A percentile compares a stretch with the other conserved stretches of the same genome.
Conservation (phyloP, 2,888 invertebrate genomes). For the Cremastobaeus sp. region DNA sequence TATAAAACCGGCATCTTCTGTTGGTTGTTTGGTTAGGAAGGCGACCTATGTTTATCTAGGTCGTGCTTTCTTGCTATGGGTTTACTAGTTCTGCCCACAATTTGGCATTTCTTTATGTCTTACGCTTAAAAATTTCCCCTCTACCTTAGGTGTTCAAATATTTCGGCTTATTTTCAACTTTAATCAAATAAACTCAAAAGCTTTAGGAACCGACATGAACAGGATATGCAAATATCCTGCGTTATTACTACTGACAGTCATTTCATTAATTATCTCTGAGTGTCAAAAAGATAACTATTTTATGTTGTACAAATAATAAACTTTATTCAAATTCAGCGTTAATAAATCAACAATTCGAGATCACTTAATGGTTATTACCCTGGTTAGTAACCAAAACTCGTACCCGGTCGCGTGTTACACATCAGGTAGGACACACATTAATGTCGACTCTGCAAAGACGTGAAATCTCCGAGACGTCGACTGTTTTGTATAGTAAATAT, state of each 20-base stretch:
- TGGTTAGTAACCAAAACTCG: constrained; percentile 18
- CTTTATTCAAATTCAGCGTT: constrained; percentile 26
- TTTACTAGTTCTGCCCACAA: constrained; percentile 71
- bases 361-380: constrained; percentile 14
- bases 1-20: constrained; percentile 78
- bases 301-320: constrained; percentile 27
- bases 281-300: constrained; percentile 7
- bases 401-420: constrained; percentile 17
- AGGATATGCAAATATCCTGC: too few species aligned
- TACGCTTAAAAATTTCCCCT: not conserved
- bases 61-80: constrained; percentile 77
- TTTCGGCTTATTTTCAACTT: too few species aligned
- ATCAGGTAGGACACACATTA: constrained; percentile 14
- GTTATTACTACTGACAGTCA: too few species aligned
- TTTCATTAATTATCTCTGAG: too few species aligned
- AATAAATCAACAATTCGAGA: constrained; percentile 27
- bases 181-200: too few species aligned
- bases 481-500: constrained; percentile 34
- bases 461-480: constrained; percentile 3
- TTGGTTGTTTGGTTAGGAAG: constrained; percentile 78
- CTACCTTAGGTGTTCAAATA: too few species aligned
- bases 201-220: too few species aligned
- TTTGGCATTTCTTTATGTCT: constrained; percentile 17
- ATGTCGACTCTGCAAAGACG: constrained; percentile 8
- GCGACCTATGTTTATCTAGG: constrained; percentile 78